phyloP scores from a whole-genome alignment of 2,888 invertebrate species.

The Amphipoea oculea region DNA sequence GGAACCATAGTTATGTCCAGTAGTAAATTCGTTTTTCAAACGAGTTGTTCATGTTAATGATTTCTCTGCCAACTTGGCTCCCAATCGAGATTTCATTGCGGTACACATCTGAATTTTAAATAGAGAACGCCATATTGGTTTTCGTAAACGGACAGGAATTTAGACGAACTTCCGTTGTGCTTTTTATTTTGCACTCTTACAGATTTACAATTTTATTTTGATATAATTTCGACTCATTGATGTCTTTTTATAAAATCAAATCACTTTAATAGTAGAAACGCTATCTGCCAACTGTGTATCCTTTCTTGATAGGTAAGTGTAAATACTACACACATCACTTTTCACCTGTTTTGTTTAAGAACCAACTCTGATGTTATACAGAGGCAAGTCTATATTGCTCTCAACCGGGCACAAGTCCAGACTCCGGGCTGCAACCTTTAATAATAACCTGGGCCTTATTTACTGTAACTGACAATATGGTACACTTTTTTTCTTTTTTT shows the following conservation, averaged over 20 bases:
- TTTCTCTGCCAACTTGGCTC: slow-evolving; percentile 25
- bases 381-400: background rate
- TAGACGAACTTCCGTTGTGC: background rate
- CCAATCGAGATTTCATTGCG: slow-evolving; percentile 28
- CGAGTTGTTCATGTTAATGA: slow-evolving; percentile 3
- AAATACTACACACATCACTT: background rate
- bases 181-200: background rate
- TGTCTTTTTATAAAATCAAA: background rate
- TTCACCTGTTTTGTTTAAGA: background rate
- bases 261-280: background rate
- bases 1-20: background rate
- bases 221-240: background rate
- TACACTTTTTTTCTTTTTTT: no score
- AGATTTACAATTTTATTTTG: background rate
- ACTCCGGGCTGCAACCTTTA: background rate
- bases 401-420: background rate
- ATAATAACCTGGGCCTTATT: background rate
- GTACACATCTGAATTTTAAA: slow-evolving; percentile 33
- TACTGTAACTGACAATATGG: background rate
- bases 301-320: background rate
- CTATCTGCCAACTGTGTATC: background rate
- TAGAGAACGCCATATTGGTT: background rate
- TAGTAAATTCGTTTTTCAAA: slow-evolving; percentile 21
- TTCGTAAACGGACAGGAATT: background rate
- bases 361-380: background rate